A percentile compares a stretch with the other conserved stretches of the same genome.
Evolutionary conservation across 1,140 invertebrate species (phyloP).

Genomic region (Zaprionus ornatus): DNA sequence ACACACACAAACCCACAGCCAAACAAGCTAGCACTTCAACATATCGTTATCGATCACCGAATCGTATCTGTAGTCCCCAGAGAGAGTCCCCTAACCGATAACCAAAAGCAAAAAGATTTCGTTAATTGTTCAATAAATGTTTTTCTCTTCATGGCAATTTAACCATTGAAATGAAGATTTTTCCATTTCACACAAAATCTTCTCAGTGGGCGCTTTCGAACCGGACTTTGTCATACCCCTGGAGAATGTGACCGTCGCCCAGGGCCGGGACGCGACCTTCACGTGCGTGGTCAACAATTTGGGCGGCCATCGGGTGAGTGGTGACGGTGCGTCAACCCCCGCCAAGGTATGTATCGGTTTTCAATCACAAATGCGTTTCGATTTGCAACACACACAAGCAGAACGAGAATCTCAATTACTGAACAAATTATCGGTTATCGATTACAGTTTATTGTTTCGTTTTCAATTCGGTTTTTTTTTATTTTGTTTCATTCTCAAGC

Average conservation of each 20-base stretch:
- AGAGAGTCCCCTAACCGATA: not conserved
- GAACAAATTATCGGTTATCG: conserved; percentile 22
- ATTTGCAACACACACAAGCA: conserved; percentile 9
- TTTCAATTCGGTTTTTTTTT: not conserved
- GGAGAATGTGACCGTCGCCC: conserved; percentile 93
- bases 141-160: conserved; percentile 70
- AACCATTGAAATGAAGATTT: conserved; percentile 80
- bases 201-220: conserved; percentile 87
- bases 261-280: conserved; percentile 94
- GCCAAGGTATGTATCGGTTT: conserved; percentile 90
- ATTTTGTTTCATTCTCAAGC: not conserved
- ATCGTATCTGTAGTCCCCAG: not conserved
- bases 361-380: conserved; percentile 59
- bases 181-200: conserved; percentile 83
- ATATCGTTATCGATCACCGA: not conserved
- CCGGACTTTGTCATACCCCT: conserved; percentile 93
- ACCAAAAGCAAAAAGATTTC: conserved; percentile 53
- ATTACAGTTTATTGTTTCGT: conserved; percentile 19
- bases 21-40: not conserved
- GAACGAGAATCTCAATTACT: not conserved
- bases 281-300: conserved; percentile 96
- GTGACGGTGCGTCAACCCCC: conserved; percentile 87
- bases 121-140: conserved; percentile 78
- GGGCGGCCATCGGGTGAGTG: conserved; percentile 96
- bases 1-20: not conserved